A percentile compares a stretch with the other conserved stretches of the same genome.
phyloP scores from a whole-genome alignment of 2,797 vertebrate species.

The Clarias laeviceps region DNA sequence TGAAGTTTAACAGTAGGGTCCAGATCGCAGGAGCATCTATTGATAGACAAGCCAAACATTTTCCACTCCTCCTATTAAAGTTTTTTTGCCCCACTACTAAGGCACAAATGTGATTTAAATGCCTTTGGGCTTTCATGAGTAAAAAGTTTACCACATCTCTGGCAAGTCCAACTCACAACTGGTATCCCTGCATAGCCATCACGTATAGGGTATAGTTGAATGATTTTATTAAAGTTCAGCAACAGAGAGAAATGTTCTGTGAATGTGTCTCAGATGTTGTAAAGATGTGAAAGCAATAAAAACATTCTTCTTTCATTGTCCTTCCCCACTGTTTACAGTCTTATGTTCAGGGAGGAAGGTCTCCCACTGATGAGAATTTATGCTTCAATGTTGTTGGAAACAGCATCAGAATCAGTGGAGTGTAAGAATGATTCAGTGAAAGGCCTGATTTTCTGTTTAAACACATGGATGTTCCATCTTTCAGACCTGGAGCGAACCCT shows the following conservation, averaged over 20 bases:
- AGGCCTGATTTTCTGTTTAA: neutral
- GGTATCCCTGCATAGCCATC: neutral
- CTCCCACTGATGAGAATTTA: neutral
- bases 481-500: neutral
- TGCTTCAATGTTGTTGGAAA: neutral
- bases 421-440: neutral
- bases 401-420: neutral
- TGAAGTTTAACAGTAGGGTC: no score
- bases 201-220: neutral
- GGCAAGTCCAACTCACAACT: neutral
- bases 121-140: neutral
- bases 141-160: neutral
- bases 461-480: neutral
- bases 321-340: neutral
- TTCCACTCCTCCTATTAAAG: neutral
- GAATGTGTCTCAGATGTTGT: neutral
- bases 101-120: neutral
- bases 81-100: neutral
- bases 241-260: neutral
- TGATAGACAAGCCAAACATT: neutral
- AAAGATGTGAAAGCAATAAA: neutral
- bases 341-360: neutral
- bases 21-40: no score
- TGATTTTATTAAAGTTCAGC: neutral
- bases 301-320: neutral